Percentiles rank a stretch among this genome's conserved stretches.
phyloP scores from a whole-genome alignment of 1,140 invertebrate genomes.

The Tetramorium parvispinum region DNA sequence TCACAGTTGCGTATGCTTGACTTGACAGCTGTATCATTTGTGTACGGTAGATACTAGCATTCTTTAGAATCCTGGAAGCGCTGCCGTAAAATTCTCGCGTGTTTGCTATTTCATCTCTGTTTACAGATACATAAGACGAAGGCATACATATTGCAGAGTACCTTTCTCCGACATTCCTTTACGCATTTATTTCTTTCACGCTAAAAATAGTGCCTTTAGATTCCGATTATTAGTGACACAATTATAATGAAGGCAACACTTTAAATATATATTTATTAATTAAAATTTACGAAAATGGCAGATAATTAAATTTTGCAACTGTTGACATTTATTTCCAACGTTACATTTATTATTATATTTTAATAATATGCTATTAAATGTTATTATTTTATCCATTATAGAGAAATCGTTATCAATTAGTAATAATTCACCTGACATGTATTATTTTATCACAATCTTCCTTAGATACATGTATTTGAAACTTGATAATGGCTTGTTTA shows the following conservation, averaged over 20 bases:
- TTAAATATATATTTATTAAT: no score
- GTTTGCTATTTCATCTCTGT: not conserved
- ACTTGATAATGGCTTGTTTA: not conserved
- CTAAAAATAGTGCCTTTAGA: not conserved
- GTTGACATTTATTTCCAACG: not conserved
- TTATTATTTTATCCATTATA: no score
- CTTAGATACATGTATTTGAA: not conserved
- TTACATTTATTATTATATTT: not conserved
- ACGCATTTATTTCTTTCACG: not conserved
- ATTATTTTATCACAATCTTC: not conserved
- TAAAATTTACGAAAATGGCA: not conserved
- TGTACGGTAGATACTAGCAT: slow-evolving; percentile 16
- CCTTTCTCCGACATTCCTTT: not conserved
- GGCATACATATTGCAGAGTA: not conserved
- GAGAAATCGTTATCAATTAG: not conserved
- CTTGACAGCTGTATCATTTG: slow-evolving; percentile 34
- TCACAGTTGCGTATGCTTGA: not conserved
- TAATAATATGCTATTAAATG: no score
- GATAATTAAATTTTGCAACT: not conserved
- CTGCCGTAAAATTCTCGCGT: not conserved
- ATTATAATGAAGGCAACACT: not conserved
- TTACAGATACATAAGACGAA: not conserved
- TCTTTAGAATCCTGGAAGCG: not conserved
- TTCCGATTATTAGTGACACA: no score
- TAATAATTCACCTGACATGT: not conserved